Percentiles rank a stretch among this genome's conserved stretches.
phyloP scores from a whole-genome alignment of 2,888 invertebrate genomes.

The Pristionchus fissidentatus region DNA sequence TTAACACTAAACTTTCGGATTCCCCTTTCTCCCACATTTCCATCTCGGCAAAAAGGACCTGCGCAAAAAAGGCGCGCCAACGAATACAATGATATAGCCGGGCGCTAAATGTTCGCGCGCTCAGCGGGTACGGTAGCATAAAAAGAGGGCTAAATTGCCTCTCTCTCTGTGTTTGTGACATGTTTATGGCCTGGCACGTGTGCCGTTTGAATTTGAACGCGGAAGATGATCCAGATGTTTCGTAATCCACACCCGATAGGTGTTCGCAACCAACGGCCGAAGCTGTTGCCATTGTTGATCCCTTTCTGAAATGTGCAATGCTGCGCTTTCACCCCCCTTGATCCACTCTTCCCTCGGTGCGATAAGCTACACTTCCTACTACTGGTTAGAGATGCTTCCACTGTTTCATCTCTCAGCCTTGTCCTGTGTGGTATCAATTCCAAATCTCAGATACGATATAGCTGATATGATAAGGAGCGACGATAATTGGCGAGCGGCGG shows the following conservation, averaged over 20 bases:
- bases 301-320: no score
- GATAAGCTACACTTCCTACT: neutral
- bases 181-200: conserved; percentile 17
- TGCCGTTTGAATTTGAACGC: conserved; percentile 3
- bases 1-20: neutral
- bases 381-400: conserved; percentile 13
- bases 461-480: no score
- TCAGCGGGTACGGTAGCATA: neutral
- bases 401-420: conserved; percentile 1
- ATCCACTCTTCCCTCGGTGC: no score
- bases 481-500: no score
- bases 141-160: conserved; percentile 22
- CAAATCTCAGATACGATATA: no score
- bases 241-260: no score
- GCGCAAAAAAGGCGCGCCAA: neutral
- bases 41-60: neutral
- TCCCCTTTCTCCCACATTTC: neutral
- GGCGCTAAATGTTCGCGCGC: conserved; percentile 13
- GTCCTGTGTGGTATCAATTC: no score
- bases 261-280: no score
- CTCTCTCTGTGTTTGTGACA: conserved; percentile 26
- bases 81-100: conserved; percentile 6
- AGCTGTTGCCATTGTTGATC: no score
- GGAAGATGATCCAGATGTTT: neutral
- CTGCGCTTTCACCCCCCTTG: no score